A percentile compares a stretch with the other conserved stretches of the same genome.
Evolutionary conservation across 2,113 vertebrate species (phyloP).

Genomic region (Formicarius rufipectus): DNA sequence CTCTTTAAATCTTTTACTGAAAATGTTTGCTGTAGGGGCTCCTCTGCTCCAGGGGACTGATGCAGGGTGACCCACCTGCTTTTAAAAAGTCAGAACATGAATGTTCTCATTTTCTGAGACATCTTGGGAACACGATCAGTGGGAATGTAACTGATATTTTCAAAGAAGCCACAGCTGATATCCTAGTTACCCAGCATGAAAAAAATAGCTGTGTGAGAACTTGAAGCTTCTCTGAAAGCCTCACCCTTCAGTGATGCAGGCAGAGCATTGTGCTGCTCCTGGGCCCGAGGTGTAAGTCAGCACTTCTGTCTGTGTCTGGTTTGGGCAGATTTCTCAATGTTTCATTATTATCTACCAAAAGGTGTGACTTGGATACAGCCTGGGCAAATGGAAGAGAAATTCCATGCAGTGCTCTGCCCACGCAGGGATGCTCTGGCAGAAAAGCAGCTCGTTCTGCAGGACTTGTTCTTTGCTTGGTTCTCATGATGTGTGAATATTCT

Average conservation of each 20-base stretch:
- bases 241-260: background rate
- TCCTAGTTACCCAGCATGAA: background rate
- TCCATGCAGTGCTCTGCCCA: background rate
- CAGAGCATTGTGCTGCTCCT: background rate
- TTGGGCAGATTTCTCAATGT: background rate
- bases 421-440: background rate
- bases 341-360: background rate
- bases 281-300: background rate
- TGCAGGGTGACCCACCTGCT: background rate
- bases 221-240: background rate
- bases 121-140: background rate
- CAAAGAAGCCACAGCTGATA: background rate
- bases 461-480: background rate
- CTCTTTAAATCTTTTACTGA: background rate
- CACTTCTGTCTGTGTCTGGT: background rate
- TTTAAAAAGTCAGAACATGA: background rate
- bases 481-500: fast-evolving
- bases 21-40: background rate
- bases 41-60: background rate
- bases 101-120: background rate
- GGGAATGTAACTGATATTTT: background rate
- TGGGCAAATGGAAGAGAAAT: background rate
- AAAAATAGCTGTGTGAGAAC: background rate
- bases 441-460: background rate
- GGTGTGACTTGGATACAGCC: background rate